A percentile compares a stretch with the other conserved stretches of the same genome.
Conservation (phyloP, 2,888 invertebrate genomes). For the Noctua janthe region DNA sequence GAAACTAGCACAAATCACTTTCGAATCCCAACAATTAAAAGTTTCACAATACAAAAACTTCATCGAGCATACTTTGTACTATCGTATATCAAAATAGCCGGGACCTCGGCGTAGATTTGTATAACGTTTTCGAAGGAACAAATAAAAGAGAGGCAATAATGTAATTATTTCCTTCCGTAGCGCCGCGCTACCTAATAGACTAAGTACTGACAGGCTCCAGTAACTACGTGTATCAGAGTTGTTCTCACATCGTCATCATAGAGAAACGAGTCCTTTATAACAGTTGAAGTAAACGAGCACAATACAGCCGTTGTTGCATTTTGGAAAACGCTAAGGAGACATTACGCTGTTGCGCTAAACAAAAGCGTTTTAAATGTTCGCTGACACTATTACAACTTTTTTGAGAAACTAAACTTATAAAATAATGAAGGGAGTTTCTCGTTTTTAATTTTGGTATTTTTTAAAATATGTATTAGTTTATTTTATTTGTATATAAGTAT, state of each 20-base stretch:
- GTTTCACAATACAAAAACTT: conserved; percentile 66
- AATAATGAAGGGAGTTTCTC: background rate
- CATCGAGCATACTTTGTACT: conserved; percentile 20
- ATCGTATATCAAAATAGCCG: conserved; percentile 2
- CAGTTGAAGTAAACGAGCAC: conserved; percentile 15
- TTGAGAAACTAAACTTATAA: background rate
- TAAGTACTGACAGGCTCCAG: conserved; percentile 15
- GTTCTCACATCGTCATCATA: conserved; percentile 8
- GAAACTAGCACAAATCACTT: conserved; percentile 46
- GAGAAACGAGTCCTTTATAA: background rate
- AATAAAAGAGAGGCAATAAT: background rate
- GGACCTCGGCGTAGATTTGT: conserved; percentile 24
- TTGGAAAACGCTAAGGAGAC: conserved; percentile 10
- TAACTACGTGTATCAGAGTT: conserved; percentile 31
- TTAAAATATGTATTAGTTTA: no score
- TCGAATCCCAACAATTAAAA: conserved; percentile 73
- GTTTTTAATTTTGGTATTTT: no score
- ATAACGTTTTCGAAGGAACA: background rate
- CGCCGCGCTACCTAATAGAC: background rate
- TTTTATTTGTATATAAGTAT: no score
- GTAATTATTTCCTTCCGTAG: no score
- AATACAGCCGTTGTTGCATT: conserved; percentile 12
- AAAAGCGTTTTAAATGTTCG: background rate
- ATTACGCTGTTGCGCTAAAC: background rate
- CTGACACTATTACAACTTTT: conserved; percentile 2